These are phyloP conservation scores for Dysdera silvatica DNA, from an alignment of 1,140 invertebrate genomes.

Conservation along the genomic window DNA sequence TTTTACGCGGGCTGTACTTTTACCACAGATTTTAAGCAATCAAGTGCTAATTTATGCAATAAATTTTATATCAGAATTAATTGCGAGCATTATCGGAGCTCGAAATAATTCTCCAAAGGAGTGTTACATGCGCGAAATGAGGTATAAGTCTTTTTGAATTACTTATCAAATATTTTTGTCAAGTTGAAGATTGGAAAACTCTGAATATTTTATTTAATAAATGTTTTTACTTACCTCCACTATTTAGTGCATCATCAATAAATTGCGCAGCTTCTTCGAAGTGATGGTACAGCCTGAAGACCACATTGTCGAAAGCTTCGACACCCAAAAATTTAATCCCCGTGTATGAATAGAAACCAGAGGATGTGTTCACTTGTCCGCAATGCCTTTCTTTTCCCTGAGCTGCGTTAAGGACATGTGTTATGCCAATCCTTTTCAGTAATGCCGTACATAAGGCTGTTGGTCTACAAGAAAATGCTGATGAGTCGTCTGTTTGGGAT, in stretches of 20 bases:
- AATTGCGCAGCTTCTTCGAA: conserved; percentile 70
- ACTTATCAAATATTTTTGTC: no score
- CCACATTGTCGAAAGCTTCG: conserved; percentile 63
- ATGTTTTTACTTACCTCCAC: conserved; percentile 35
- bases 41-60: no score
- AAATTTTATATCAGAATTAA: no score
- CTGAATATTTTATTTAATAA: no score
- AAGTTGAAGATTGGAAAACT: no score
- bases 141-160: no score
- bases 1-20: no score
- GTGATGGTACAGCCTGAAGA: conserved; percentile 66
- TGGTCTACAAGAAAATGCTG: conserved; percentile 36
- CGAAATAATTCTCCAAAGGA: no score
- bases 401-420: conserved; percentile 47
- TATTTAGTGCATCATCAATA: conserved; percentile 65
- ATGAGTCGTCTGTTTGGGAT: neutral
- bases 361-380: conserved; percentile 43
- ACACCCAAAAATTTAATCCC: conserved; percentile 71
- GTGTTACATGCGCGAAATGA: no score
- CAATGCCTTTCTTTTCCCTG: conserved; percentile 40
- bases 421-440: conserved; percentile 43
- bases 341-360: conserved; percentile 59
- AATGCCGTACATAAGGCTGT: conserved; percentile 41
- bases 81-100: no score
- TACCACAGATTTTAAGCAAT: no score